Conservation (phyloP, 64 coral and sea anemone genomes). For the Stichodactyla helianthus region DNA sequence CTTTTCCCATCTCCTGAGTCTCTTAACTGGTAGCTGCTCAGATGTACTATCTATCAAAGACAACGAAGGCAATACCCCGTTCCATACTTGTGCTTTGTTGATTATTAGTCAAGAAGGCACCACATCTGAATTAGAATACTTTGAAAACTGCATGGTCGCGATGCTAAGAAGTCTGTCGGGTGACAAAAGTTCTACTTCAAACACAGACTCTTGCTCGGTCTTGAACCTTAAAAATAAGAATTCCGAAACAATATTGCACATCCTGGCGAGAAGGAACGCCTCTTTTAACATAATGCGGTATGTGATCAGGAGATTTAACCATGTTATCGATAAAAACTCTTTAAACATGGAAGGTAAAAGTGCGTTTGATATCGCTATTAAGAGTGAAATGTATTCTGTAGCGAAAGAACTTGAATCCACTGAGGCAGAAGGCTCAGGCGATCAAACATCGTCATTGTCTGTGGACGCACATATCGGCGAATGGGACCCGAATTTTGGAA, state of each 20-base stretch:
- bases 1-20: background rate
- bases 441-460: background rate
- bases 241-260: constrained; percentile 3
- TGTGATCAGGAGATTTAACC: background rate
- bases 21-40: background rate
- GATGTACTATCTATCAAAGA: background rate
- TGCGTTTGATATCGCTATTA: constrained; percentile 14
- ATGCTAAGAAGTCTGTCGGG: background rate
- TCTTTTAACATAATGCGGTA: constrained; percentile 20
- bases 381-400: background rate
- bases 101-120: constrained; percentile 12
- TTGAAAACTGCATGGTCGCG: background rate
- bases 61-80: constrained; percentile 1
- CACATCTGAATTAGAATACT: constrained; percentile 11
- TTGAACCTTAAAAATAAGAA: constrained; percentile 21
- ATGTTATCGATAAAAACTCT: background rate
- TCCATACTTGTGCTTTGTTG: constrained; percentile 7
- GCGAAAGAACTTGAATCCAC: background rate
- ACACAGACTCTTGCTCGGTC: background rate
- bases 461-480: background rate
- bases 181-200: background rate
- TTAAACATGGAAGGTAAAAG: background rate
- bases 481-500: background rate
- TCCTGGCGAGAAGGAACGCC: background rate
- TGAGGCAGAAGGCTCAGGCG: background rate